Evolutionary conservation across 2,113 vertebrate species (phyloP).

Genomic region (Neodontobutis hainanensis): DNA sequence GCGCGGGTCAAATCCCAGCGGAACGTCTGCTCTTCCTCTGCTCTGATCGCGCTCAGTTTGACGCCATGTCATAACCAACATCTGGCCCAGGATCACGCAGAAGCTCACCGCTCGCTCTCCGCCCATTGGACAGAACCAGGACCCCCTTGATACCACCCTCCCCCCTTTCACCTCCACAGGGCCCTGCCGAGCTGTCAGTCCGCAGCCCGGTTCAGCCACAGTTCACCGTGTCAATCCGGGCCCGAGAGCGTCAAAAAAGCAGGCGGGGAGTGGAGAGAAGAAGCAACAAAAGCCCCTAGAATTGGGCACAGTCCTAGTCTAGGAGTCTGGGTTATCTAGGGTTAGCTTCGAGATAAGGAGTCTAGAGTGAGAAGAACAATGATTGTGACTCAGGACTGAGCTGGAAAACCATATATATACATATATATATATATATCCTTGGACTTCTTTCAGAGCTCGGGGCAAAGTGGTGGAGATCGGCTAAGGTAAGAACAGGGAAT

Average conservation of each 20-base stretch:
- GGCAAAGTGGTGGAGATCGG: slow-evolving; percentile 1
- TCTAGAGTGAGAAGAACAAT: neutral
- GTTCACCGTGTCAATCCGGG: slow-evolving; percentile 56
- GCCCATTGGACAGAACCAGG: slow-evolving; percentile 52
- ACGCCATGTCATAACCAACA: slow-evolving; percentile 70
- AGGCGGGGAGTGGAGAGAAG: slow-evolving; percentile 2
- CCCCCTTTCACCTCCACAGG: slow-evolving; percentile 1
- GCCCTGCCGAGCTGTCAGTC: slow-evolving; percentile 43
- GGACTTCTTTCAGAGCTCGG: neutral
- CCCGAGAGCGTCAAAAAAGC: neutral
- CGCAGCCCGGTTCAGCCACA: slow-evolving; percentile 51
- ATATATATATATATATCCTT: neutral
- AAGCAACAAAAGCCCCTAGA: neutral
- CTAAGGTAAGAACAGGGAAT: slow-evolving; percentile 14
- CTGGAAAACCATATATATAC: neutral
- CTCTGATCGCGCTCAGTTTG: slow-evolving; percentile 62
- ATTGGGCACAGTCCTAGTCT: neutral
- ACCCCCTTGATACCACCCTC: slow-evolving; percentile 1
- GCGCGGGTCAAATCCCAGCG: slow-evolving; percentile 54
- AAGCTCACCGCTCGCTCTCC: slow-evolving; percentile 36
- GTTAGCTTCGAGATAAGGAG: neutral
- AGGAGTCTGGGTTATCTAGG: slow-evolving; percentile 6
- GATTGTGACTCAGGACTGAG: neutral
- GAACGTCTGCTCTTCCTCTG: slow-evolving; percentile 10
- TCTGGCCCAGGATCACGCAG: slow-evolving; percentile 59